Evolutionary conservation across 1,140 invertebrate genomes (phyloP).

Genomic region (Formica exsecta): DNA sequence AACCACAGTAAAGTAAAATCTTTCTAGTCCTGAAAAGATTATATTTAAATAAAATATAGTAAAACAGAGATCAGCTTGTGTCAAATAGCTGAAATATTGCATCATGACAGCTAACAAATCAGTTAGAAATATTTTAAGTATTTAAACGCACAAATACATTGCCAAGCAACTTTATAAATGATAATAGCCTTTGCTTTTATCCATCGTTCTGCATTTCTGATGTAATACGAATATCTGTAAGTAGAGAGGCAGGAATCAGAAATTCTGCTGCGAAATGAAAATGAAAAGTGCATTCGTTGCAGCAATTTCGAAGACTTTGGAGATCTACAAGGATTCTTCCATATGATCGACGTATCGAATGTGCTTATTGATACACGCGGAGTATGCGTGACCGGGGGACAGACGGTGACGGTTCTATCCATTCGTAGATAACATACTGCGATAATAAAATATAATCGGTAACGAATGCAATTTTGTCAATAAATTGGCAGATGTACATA

Average conservation of each 20-base stretch:
- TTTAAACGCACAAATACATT: background rate
- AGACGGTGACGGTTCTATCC: background rate
- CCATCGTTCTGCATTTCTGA: conserved; percentile 37
- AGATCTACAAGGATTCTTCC: background rate
- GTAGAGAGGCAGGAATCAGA: background rate
- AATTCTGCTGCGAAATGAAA: background rate
- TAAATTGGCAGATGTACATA: background rate
- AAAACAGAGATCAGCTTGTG: background rate
- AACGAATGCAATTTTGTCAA: background rate
- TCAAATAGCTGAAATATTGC: background rate
- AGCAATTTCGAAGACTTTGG: background rate
- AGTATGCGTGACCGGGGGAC: conserved; percentile 20
- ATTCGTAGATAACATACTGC: background rate
- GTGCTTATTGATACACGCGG: background rate
- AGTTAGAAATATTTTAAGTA: background rate
- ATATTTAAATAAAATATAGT: background rate
- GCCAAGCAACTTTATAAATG: background rate
- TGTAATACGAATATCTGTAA: background rate
- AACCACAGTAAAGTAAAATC: background rate
- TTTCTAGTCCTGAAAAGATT: background rate
- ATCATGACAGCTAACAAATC: background rate
- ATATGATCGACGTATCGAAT: background rate
- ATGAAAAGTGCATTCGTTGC: background rate
- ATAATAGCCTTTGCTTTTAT: background rate
- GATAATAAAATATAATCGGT: background rate